Conservation (phyloP, 2,888 invertebrate genomes). For the Onthophagus sagittarius region DNA sequence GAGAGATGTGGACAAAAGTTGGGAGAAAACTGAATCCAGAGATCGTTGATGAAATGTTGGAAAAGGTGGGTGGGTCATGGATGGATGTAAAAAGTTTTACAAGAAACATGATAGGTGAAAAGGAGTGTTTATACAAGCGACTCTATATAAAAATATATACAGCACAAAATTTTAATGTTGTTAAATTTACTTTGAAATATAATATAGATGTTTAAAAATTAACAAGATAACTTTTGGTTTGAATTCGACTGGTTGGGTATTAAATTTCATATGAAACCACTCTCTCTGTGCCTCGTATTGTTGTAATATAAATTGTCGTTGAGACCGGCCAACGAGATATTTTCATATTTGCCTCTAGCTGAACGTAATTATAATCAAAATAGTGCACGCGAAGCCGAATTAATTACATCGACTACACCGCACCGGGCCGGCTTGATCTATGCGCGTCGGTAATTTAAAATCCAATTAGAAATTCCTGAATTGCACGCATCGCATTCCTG, state of each 20-base stretch:
- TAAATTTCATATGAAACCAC: not conserved
- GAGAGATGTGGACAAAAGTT: no score
- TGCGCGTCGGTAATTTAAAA: slow-evolving; percentile 3
- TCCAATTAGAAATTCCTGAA: slow-evolving; percentile 12
- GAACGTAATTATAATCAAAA: not conserved
- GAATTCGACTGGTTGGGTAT: not conserved
- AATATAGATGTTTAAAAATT: not conserved
- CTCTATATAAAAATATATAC: no score
- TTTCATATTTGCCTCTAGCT: not conserved
- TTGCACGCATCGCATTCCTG: slow-evolving; percentile 5
- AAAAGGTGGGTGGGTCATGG: no score
- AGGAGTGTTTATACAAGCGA: no score
- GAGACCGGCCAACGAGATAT: not conserved
- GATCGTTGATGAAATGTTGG: no score
- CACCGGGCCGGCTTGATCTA: not conserved
- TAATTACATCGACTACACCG: not conserved
- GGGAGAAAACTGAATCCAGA: no score
- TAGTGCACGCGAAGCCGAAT: not conserved
- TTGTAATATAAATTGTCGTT: not conserved
- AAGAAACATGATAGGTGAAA: no score
- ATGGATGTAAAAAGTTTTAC: no score
- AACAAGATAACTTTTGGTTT: not conserved
- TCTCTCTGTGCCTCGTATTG: not conserved
- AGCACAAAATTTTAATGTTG: no score
- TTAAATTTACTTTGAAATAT: not conserved